Evolutionary conservation across 2,797 vertebrate genomes (phyloP).

Genomic region (Alosa sapidissima): DNA sequence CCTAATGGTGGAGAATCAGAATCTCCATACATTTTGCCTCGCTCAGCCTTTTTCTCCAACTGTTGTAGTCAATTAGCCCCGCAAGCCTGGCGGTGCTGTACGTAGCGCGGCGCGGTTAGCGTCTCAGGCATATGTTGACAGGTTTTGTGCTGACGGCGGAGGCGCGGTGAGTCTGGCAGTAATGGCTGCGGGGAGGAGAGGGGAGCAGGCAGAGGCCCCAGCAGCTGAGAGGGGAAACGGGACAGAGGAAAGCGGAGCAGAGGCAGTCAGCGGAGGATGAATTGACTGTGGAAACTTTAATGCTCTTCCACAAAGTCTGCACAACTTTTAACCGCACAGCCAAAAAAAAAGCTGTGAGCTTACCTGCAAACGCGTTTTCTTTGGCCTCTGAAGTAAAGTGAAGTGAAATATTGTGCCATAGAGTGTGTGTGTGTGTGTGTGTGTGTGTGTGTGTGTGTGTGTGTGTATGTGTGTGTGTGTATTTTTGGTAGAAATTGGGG

Average conservation of each 20-base stretch:
- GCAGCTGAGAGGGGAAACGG: no score
- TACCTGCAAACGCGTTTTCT: neutral
- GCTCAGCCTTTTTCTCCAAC: neutral
- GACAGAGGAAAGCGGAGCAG: neutral
- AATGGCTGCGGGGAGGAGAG: neutral
- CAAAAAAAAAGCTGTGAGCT: neutral
- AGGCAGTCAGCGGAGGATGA: conserved; percentile 1
- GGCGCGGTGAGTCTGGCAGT: neutral
- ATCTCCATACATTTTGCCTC: neutral
- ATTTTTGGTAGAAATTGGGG: neutral
- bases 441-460: no score
- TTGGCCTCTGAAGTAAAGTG: neutral
- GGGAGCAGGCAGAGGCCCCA: neutral
- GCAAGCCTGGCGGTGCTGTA: neutral
- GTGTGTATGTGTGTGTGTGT: neutral
- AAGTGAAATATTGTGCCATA: neutral
- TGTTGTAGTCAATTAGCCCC: conserved; percentile 1
- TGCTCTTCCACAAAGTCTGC: conserved; percentile 1
- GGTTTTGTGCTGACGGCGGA: neutral
- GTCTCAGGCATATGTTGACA: neutral
- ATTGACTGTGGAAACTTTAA: conserved; percentile 12
- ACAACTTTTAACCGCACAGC: neutral
- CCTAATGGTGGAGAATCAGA: neutral
- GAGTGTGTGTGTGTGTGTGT: no score
- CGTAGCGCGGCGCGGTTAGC: neutral